These are phyloP conservation scores for Eulemur macaco DNA, from an alignment of 2,113 vertebrate genomes.

Conservation along the genomic window DNA sequence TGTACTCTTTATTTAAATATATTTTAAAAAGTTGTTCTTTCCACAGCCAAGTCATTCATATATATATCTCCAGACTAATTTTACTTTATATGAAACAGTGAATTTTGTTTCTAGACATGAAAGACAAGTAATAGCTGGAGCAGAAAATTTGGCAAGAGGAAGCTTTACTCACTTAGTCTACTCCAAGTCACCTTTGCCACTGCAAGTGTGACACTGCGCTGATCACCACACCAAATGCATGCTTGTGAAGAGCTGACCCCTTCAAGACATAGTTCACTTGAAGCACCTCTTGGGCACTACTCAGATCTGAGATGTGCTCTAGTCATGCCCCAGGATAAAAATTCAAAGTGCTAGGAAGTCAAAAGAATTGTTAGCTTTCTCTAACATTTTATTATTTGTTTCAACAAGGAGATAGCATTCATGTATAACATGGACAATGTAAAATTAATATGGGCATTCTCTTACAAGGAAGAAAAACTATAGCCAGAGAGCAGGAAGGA, in stretches of 20 bases:
- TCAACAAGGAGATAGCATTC: neutral
- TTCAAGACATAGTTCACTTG: neutral
- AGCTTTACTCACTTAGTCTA: neutral
- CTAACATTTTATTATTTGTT: neutral
- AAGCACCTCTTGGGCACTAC: neutral
- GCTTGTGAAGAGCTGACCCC: neutral
- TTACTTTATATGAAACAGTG: neutral
- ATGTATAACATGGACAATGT: neutral
- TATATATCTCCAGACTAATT: neutral
- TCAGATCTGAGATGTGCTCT: neutral
- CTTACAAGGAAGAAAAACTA: neutral
- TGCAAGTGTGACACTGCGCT: neutral
- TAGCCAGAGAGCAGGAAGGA: neutral
- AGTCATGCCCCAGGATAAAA: neutral
- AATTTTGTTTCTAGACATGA: neutral
- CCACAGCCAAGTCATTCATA: neutral
- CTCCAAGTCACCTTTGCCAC: neutral
- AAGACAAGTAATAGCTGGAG: neutral
- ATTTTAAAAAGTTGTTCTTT: slow-evolving; percentile 32
- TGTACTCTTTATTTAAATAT: neutral
- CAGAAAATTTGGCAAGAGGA: neutral
- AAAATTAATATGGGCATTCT: neutral
- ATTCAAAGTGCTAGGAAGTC: neutral
- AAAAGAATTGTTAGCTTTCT: neutral
- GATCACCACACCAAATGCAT: neutral